Base-by-base conservation (phyloP, 2,797 vertebrate species). In the Brotula barbata region DNA sequence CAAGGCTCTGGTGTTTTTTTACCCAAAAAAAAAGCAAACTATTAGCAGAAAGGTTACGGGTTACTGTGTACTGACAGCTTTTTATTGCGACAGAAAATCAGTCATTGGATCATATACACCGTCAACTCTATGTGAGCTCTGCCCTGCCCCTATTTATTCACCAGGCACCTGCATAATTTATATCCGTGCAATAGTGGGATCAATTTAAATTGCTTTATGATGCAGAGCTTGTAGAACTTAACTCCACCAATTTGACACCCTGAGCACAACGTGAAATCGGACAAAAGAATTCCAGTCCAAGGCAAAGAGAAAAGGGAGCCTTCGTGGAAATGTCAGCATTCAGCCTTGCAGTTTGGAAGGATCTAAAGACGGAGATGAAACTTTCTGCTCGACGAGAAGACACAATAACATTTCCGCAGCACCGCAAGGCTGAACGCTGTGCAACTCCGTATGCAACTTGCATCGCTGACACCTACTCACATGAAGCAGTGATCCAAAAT, bases 161-260 rank as follows among this genome's bases (percentile, higher is more conserved):
- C 49, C 31, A 46, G 42, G 59, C 40, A 42, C 58, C 44, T 64
- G 47, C 33, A 52, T 65, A 60, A 71, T 64, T 65, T 55, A 66
- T 58, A 23, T 13, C 37, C n/a, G 33, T 61, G 64, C 64, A 54
- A 58, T 22, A 52, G 13, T 14, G 44, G 52, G 65, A 74, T 75
- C 58, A 28, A 36, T 47, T 37, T 52, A 72, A 63, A 64, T 64
- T 49, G 57, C 64, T 65, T 77, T 45, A 55, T 45, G 50, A 79
- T 67, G 60, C 65, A 51, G 34, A 55, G 59, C 54, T 40, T 12
- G 22, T 10, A n/a, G 48, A 68, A 49, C 28, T 41, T 67, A 81
- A 59, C 68, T 61, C 40, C 54, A 53, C 56, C 54, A 41, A 36
- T 58, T 37, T 44, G 57, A 74, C 50, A 31, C 52, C 25, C 39